These are phyloP conservation scores for Nicator chloris DNA, from an alignment of 2,113 vertebrate species.

Conservation along the genomic window DNA sequence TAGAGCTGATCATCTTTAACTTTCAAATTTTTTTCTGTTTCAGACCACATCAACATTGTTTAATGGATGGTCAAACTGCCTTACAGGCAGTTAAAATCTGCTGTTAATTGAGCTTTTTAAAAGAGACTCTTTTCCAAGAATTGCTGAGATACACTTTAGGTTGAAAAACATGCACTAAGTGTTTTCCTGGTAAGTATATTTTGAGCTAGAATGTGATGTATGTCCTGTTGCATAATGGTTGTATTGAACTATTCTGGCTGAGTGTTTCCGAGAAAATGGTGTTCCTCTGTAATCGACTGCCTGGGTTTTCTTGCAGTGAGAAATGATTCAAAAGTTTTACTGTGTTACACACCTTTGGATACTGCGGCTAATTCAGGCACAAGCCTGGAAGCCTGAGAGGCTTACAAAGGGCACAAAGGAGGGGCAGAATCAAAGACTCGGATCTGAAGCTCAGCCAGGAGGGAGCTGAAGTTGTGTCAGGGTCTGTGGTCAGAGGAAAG, in stretches of 20 bases:
- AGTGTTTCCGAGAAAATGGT: background rate
- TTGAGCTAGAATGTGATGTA: background rate
- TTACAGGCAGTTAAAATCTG: background rate
- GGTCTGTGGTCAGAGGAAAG: background rate
- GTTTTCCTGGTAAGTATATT: background rate
- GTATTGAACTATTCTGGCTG: background rate
- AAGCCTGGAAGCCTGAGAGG: background rate
- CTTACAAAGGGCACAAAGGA: background rate
- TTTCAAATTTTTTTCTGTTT: background rate
- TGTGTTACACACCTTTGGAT: background rate
- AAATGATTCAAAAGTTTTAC: background rate
- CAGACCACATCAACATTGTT: background rate
- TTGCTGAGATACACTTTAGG: background rate
- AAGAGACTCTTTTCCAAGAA: background rate
- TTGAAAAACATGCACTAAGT: background rate
- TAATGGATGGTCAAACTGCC: background rate
- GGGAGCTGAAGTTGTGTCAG: background rate
- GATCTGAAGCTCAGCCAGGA: background rate
- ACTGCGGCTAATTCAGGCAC: background rate
- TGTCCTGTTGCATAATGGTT: background rate
- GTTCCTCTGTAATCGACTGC: background rate
- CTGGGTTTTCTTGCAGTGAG: background rate
- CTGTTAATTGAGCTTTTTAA: background rate
- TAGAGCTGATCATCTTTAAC: background rate
- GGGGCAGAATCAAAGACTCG: background rate